Evolutionary conservation across 1,140 invertebrate species (phyloP), one percentile per base, ranked within the genome.

Genomic region (Neelides sp.): DNA sequence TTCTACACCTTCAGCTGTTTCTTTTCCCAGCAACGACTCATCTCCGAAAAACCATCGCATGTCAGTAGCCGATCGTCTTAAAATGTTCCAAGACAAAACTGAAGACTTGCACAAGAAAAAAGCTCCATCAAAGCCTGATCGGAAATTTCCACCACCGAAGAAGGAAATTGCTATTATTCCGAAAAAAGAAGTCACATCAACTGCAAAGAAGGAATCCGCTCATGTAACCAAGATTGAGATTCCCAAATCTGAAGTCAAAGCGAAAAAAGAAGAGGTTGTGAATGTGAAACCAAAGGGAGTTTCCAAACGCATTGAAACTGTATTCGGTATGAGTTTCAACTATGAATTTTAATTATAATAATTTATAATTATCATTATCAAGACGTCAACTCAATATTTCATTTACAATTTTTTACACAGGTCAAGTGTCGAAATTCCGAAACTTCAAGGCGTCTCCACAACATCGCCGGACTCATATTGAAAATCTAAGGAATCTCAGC

Each of bases 341-440:
- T 47, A 8, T 15, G 13, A 36, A 1, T 10, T 26, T 19, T 41
- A 56, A 20, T 39, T 24, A 15, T 44, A 20, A 42, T 12, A 20
- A 43, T 12, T 34, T 32, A 37, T 17, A 26, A 45, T 52, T 48
- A n/a, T 48, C 15, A 32, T 37, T 48, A 27, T 48, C 26, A n/a
- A 20, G 40, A n/a, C n/a, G n/a, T n/a, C 50, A 32, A n/a, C 56
- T 48, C n/a, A 53, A 41, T 61, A 43, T 51, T 32, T 30, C 20
- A 34, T 34, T 46, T 46, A 34, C 17, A 54, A 19, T 54, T 35
- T 35, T 55, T 54, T 20, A 52, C 64, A 68, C 64, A 84, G 82
- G 85, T 36, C 82, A 85, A 62, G 84, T 90, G 39, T 90, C 88
- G 0, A 95, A 96, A 67, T 95, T 90, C 64, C 77, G 89, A 10